phyloP scores from a whole-genome alignment of 1,140 invertebrate species.

The Drosophila tristis region DNA sequence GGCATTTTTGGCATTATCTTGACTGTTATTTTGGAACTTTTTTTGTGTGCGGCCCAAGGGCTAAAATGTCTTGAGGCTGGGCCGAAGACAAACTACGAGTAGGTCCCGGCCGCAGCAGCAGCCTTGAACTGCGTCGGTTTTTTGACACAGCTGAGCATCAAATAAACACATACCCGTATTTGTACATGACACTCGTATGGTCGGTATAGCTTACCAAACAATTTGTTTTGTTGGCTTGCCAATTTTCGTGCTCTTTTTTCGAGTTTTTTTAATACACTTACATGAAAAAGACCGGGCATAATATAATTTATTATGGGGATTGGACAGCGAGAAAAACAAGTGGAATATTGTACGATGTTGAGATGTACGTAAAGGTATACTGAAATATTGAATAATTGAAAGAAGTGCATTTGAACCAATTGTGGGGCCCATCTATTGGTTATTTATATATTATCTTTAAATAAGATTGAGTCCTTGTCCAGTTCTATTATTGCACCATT shows the following conservation, averaged over 20 bases:
- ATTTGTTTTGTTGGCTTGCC: constrained; percentile 25
- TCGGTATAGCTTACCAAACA: constrained; percentile 32
- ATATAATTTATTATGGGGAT: constrained; percentile 26
- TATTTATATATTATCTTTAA: constrained; percentile 9
- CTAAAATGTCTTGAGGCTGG: constrained; percentile 31
- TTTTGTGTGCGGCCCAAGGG: constrained; percentile 28
- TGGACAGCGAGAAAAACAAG: too few species aligned
- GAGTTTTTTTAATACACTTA: constrained; percentile 6
- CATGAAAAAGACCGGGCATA: constrained; percentile 2
- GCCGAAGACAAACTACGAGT: background rate
- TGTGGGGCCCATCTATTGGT: too few species aligned
- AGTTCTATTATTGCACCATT: too few species aligned
- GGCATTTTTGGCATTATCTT: constrained; percentile 52
- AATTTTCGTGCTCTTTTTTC: constrained; percentile 13
- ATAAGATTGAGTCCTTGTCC: constrained; percentile 2
- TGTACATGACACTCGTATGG: constrained; percentile 29
- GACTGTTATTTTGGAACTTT: constrained; percentile 48
- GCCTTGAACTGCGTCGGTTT: constrained; percentile 70
- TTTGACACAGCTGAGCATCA: constrained; percentile 74
- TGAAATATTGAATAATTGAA: too few species aligned
- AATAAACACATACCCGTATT: constrained; percentile 31
- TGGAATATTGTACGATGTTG: too few species aligned
- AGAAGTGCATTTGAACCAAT: too few species aligned
- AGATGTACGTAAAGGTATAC: too few species aligned
- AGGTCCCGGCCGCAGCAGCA: constrained; percentile 11